Evolutionary conservation across 2,797 vertebrate species (phyloP).

Genomic region (Pangasius sanitwongsei): DNA sequence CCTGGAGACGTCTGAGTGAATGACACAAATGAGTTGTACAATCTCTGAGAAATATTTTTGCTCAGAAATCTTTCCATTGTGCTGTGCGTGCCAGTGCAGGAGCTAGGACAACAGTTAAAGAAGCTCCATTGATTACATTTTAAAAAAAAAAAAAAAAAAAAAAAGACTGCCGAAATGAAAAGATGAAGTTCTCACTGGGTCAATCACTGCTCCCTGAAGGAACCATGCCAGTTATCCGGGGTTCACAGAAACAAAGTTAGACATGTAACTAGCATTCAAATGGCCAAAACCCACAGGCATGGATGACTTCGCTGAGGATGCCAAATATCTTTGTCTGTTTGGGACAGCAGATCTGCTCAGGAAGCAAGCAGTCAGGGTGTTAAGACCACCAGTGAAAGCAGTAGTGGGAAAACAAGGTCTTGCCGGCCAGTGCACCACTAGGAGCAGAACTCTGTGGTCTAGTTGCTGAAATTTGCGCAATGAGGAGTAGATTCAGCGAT

Average conservation of each 20-base stretch:
- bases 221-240: neutral
- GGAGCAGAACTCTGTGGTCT: neutral
- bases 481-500: neutral
- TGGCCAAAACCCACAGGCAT: neutral
- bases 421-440: neutral
- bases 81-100: neutral
- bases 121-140: neutral
- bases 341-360: neutral
- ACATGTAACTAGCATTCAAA: neutral
- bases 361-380: neutral
- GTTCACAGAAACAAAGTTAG: neutral
- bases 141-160: neutral
- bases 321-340: neutral
- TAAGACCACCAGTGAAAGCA: neutral
- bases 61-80: neutral
- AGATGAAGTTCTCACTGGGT: neutral
- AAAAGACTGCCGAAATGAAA: neutral
- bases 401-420: neutral
- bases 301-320: neutral
- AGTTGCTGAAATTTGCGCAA: neutral
- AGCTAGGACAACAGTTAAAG: neutral
- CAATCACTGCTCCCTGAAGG: neutral
- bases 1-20: neutral
- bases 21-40: too few relatives aligned
- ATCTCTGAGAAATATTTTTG: neutral